Evolutionary conservation across 2,113 vertebrate genomes (phyloP), one percentile per base, ranked within the genome.

Genomic region (Macquaria australasica): DNA sequence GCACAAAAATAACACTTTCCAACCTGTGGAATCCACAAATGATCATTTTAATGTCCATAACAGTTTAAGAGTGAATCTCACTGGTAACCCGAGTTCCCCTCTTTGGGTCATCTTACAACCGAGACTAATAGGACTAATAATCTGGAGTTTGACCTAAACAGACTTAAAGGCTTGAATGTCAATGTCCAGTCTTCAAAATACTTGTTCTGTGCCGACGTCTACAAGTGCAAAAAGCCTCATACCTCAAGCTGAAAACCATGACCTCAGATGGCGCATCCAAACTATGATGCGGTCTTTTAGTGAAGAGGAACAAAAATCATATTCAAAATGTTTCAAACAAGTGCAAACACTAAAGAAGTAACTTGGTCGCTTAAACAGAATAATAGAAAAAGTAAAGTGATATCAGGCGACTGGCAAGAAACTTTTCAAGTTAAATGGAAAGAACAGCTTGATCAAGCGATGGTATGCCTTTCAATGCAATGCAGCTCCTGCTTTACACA

Each of bases 311-410:
- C 4, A 59, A 77, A 31, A 55, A 31, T 53, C 41, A 59, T 55
- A 18, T 72, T 48, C 56, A 51, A 67, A 73, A 69, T 12, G 41
- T 31, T n/a, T 77, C 12, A 34, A 45, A 74, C 1, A 68, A 81
- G 72, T 83, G 68, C 79, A 93, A 88, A 81, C 2, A 5, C 43
- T 45, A 25, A 64, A 48, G 6, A 31, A 81, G 53, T 67, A 76
- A 72, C 56, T 84, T 86, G 79, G 83, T 90, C 87, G 87, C 7
- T 87, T 77, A 20, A 63, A 84, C 31, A 37, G 55, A 82, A 59
- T 58, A 70, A 28, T 60, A 80, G 20, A 79, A 74, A 76, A 71
- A 78, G 2, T 58, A 48, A 77, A 60, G 43, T 62, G 37, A 66
- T 64, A 45, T 58, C 48, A 75, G 48, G 73, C 3, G 4, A 74